These are phyloP conservation scores for Laspeyria flexula DNA, from an alignment of 2,888 invertebrate genomes.

Conservation along the genomic window DNA sequence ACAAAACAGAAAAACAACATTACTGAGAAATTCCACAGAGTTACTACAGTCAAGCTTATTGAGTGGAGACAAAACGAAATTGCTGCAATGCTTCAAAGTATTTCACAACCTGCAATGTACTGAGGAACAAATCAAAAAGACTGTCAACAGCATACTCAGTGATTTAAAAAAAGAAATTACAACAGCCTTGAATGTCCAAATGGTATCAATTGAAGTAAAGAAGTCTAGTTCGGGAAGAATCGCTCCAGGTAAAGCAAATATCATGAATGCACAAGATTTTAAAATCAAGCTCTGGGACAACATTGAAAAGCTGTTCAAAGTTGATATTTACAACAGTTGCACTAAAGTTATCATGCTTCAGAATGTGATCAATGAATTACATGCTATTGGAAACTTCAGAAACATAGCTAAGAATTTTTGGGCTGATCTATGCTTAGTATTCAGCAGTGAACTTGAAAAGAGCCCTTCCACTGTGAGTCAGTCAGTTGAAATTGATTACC, in stretches of 20 bases:
- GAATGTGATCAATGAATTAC: conserved; percentile 79
- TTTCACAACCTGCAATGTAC: conserved; percentile 80
- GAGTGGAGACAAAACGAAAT: conserved; percentile 89
- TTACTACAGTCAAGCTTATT: conserved; percentile 93
- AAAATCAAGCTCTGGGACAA: conserved; percentile 93
- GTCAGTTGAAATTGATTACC: conserved; percentile 95
- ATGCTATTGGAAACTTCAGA: conserved; percentile 81
- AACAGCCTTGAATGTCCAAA: conserved; percentile 81
- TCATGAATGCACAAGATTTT: conserved; percentile 83
- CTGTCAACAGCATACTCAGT: conserved; percentile 81
- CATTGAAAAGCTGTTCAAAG: conserved; percentile 94
- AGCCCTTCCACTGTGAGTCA: conserved; percentile 88
- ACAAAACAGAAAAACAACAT: conserved; percentile 89
- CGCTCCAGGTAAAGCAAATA: conserved; percentile 82
- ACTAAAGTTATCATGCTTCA: conserved; percentile 88
- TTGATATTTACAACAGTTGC: conserved; percentile 90
- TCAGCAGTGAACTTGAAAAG: conserved; percentile 83
- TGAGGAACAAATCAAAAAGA: conserved; percentile 81
- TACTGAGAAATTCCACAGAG: conserved; percentile 92
- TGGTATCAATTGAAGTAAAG: conserved; percentile 75
- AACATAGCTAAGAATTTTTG: conserved; percentile 86
- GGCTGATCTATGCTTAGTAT: conserved; percentile 79
- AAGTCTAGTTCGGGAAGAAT: conserved; percentile 73
- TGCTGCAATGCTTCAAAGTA: conserved; percentile 87
- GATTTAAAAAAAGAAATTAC: conserved; percentile 83